These are phyloP conservation scores for Netelia fuscicornis DNA, from an alignment of 2,888 invertebrate species.

Conservation along the genomic window DNA sequence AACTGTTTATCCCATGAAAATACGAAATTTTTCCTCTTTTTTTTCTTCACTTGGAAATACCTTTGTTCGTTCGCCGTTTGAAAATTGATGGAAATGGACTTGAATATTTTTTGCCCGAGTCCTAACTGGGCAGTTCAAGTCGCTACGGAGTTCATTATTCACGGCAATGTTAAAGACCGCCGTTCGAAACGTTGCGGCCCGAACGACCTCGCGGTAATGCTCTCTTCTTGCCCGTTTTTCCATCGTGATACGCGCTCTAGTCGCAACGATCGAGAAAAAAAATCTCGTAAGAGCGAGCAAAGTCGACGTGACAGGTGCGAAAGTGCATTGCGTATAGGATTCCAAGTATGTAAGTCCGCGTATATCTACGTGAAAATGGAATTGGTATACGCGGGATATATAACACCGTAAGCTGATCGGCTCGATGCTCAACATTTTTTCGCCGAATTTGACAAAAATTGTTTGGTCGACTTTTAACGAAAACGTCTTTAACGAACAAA, in stretches of 20 bases:
- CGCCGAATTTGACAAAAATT: not conserved
- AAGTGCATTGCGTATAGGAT: conserved; percentile 64
- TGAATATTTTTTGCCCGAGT: conserved; percentile 10
- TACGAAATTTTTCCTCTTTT: not conserved
- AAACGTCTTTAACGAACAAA: too few relatives aligned
- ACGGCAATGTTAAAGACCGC: conserved; percentile 37
- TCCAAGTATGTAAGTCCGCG: conserved; percentile 53
- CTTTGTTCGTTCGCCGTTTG: not conserved
- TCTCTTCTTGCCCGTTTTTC: conserved; percentile 54
- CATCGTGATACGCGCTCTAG: conserved; percentile 55
- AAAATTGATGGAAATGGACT: not conserved
- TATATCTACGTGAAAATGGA: not conserved
- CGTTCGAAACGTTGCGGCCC: conserved; percentile 28
- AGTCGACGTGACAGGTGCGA: conserved; percentile 68
- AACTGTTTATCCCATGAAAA: too few relatives aligned
- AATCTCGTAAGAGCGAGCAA: conserved; percentile 64
- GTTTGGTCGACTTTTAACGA: too few relatives aligned
- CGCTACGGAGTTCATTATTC: conserved; percentile 53
- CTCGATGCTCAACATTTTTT: conserved; percentile 13
- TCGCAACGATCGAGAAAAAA: conserved; percentile 52
- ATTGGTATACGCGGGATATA: not conserved
- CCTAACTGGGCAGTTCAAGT: conserved; percentile 25
- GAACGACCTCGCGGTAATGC: conserved; percentile 51
- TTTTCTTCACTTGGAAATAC: not conserved
- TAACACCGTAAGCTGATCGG: not conserved